phyloP scores from a whole-genome alignment of 2,113 vertebrate species.

The Ctenodactylus gundi region DNA sequence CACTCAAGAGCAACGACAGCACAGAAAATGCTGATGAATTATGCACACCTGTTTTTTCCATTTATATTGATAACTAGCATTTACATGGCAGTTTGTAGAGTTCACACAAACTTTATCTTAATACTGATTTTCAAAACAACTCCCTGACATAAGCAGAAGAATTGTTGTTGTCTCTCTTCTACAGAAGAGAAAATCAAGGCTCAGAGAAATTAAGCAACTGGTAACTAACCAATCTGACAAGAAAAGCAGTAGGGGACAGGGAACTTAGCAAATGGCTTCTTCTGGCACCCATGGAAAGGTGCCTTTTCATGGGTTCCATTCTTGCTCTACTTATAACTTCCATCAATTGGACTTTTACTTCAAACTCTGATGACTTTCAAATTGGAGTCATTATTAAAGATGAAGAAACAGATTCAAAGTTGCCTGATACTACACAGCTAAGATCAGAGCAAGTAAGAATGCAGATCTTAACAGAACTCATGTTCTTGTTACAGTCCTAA shows the following conservation, averaged over 20 bases:
- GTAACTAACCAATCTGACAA: background rate
- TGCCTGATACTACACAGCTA: background rate
- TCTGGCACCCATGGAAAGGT: background rate
- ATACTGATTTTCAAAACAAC: constrained; percentile 36
- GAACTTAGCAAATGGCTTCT: constrained; percentile 12
- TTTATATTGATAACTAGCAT: constrained; percentile 45
- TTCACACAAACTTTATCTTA: constrained; percentile 4
- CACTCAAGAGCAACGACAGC: background rate
- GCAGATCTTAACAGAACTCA: background rate
- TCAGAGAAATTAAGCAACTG: constrained; percentile 14
- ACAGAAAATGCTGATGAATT: constrained; percentile 14
- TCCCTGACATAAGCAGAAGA: constrained; percentile 24
- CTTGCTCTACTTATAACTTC: background rate
- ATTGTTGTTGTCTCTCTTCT: background rate
- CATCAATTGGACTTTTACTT: background rate
- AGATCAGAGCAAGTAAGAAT: background rate
- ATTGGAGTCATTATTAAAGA: background rate
- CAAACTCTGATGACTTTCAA: constrained; percentile 8
- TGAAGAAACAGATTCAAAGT: background rate
- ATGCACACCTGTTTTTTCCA: constrained; percentile 20
- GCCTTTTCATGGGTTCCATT: too few relatives aligned
- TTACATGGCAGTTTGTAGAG: background rate
- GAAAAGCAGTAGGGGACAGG: background rate
- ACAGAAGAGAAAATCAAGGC: background rate
- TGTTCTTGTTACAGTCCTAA: background rate